phyloP scores from a whole-genome alignment of 35 echinoderm and acorn worm genomes.

The Apostichopus japonicus region DNA sequence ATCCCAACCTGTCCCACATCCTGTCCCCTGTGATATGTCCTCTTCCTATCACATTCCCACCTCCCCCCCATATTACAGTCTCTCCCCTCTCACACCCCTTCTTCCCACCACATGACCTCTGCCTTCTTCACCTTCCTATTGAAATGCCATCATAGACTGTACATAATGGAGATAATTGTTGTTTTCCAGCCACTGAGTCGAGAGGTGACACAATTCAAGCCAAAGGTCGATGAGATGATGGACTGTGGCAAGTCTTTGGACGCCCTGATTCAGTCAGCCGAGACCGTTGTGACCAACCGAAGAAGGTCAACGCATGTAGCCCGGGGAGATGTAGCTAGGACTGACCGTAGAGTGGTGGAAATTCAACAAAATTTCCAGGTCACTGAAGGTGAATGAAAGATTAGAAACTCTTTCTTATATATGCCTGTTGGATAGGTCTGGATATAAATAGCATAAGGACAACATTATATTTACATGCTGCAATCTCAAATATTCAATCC shows the following conservation, averaged over 20 bases:
- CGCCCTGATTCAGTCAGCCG: conserved; percentile 85
- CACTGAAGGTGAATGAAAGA: conserved; percentile 76
- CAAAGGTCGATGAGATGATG: conserved; percentile 93
- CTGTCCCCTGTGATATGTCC: neutral
- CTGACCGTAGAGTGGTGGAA: conserved; percentile 90
- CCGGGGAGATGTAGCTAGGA: conserved; percentile 69
- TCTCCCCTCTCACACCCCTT: too few species aligned
- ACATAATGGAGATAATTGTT: neutral
- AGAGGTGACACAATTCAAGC: conserved; percentile 92
- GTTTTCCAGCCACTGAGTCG: conserved; percentile 75
- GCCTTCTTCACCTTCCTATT: too few species aligned
- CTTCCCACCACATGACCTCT: neutral
- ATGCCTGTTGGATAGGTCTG: too few species aligned
- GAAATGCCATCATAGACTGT: too few species aligned
- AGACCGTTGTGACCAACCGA: conserved; percentile 91
- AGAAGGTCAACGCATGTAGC: conserved; percentile 90
- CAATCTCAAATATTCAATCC: too few species aligned
- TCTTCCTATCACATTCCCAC: too few species aligned
- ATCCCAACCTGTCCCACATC: neutral
- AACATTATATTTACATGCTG: too few species aligned
- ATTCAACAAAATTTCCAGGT: conserved; percentile 96
- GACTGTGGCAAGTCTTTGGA: conserved; percentile 89
- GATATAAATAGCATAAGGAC: too few species aligned
- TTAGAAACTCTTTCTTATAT: too few species aligned
- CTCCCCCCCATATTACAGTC: too few species aligned